phyloP scores from a whole-genome alignment of 2,113 vertebrate species.

The Halcyon senegalensis region DNA sequence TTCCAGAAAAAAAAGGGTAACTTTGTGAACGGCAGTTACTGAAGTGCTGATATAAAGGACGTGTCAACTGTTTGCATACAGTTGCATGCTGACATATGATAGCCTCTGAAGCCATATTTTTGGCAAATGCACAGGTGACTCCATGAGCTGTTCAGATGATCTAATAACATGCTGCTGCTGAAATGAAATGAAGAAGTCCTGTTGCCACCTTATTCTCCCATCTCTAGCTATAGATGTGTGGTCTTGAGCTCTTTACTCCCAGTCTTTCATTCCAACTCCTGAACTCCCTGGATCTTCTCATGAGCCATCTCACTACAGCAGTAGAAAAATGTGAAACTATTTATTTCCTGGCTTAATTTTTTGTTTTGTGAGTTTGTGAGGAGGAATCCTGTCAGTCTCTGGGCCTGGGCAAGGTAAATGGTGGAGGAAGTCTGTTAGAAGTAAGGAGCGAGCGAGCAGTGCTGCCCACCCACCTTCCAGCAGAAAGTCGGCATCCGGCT shows the following conservation, averaged over 20 bases:
- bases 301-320: not conserved
- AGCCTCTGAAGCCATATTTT: not conserved
- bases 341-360: not conserved
- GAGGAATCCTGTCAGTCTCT: not conserved
- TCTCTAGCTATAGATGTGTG: not conserved
- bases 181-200: not conserved
- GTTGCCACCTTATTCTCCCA: not conserved
- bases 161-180: not conserved
- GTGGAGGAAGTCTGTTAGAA: not conserved
- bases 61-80: not conserved
- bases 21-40: not conserved
- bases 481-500: not conserved
- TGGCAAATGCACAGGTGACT: not conserved
- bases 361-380: not conserved
- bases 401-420: not conserved
- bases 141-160: not conserved
- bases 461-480: not conserved
- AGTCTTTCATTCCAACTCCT: not conserved
- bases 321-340: not conserved
- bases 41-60: not conserved
- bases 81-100: not conserved
- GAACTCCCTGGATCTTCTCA: not conserved
- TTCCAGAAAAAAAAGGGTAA: not conserved
- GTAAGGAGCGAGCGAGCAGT: not conserved
- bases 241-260: not conserved